phyloP scores from a whole-genome alignment of 2,113 vertebrate species.

The Baryphthengus martii region DNA sequence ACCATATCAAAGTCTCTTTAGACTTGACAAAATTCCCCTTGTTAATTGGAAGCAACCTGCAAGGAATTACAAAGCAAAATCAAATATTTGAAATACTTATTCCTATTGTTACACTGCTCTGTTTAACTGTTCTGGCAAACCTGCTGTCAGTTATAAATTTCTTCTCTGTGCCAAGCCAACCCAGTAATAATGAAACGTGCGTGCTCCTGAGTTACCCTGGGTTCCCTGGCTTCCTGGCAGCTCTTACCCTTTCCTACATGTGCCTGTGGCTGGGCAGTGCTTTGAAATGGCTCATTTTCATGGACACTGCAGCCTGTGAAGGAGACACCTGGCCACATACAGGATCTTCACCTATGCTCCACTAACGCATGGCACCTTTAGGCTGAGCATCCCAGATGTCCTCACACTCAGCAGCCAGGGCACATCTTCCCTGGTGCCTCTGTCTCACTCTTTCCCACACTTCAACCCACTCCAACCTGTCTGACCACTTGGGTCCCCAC shows the following conservation, averaged over 20 bases:
- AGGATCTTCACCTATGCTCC: not conserved
- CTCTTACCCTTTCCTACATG: not conserved
- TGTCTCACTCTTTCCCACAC: not conserved
- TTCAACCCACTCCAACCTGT: not conserved
- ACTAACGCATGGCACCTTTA: accelerated
- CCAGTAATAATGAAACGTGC: not conserved
- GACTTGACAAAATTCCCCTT: conserved; percentile 11
- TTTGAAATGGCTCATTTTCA: not conserved
- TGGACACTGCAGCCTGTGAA: not conserved
- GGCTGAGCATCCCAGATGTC: not conserved
- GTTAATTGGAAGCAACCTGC: conserved; percentile 6
- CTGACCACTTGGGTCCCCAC: not conserved
- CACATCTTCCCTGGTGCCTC: not conserved
- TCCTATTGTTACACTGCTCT: not conserved
- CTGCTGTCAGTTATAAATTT: not conserved
- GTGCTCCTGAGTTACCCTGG: not conserved
- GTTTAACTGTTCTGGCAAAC: conserved; percentile 12
- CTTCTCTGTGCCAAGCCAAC: not conserved
- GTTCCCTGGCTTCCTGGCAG: not conserved
- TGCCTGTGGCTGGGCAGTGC: not conserved
- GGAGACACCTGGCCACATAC: not conserved
- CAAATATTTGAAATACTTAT: conserved; percentile 54
- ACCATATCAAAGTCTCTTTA: not conserved
- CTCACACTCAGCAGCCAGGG: accelerated
- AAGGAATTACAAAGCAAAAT: conserved; percentile 41